Evolutionary conservation across 2,797 vertebrate species (phyloP).

Genomic region (Brachymystax lenok): DNA sequence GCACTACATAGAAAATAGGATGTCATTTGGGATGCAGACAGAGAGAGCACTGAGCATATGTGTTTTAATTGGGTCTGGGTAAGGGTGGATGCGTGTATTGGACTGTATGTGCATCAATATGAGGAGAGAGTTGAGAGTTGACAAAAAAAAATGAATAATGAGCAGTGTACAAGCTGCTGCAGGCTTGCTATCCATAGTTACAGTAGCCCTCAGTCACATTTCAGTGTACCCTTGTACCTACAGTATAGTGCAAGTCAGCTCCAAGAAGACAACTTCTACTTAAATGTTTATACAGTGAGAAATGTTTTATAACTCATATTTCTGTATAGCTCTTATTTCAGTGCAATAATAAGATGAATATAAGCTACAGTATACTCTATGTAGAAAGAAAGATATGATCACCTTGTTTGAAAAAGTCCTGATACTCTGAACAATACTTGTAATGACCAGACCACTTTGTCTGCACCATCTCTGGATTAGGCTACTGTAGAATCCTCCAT

Average conservation of each 20-base stretch:
- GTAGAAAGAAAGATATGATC: background rate
- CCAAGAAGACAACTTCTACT: background rate
- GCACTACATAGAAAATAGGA: background rate
- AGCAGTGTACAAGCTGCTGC: conserved; percentile 2
- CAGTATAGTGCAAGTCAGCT: background rate
- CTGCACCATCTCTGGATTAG: background rate
- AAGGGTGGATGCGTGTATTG: conserved; percentile 7
- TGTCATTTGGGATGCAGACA: background rate
- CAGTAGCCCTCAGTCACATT: background rate
- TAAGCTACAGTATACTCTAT: background rate
- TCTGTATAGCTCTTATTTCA: conserved; percentile 5
- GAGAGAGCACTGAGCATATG: background rate
- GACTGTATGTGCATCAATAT: conserved; percentile 6
- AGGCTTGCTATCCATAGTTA: conserved; percentile 1
- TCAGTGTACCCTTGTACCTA: background rate
- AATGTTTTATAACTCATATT: background rate
- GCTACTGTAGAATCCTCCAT: background rate
- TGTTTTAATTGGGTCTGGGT: conserved; percentile 19
- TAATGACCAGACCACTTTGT: background rate
- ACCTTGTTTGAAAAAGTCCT: background rate
- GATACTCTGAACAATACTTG: background rate
- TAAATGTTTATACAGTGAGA: background rate
- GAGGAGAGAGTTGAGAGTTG: background rate
- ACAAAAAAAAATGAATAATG: conserved; percentile 3
- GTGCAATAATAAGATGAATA: background rate